Conservation (phyloP, 2,797 vertebrate species). For the Gambelia wislizenii region DNA sequence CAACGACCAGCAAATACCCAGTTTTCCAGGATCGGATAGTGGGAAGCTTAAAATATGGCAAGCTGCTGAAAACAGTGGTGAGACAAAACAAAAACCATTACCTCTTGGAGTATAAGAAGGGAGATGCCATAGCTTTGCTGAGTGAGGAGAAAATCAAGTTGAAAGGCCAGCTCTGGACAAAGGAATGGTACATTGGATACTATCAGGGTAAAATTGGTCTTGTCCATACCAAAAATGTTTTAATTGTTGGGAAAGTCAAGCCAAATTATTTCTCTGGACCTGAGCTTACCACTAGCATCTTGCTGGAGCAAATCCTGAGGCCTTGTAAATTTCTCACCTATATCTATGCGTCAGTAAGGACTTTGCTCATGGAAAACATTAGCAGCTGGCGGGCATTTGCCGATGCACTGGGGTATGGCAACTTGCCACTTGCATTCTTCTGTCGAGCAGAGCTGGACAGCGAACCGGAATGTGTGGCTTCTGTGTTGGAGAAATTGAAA, state of each 20-base stretch:
- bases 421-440: conserved; percentile 90
- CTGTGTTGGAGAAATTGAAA: conserved; percentile 95
- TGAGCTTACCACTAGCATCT: conserved; percentile 88
- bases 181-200: conserved; percentile 98
- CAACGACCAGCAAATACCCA: conserved; percentile 88
- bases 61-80: conserved; percentile 93
- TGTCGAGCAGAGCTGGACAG: conserved; percentile 92
- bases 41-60: conserved; percentile 90
- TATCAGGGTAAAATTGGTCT: conserved; percentile 94
- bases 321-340: conserved; percentile 98
- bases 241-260: conserved; percentile 90
- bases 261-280: conserved; percentile 90
- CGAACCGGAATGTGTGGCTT: conserved; percentile 94
- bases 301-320: conserved; percentile 94
- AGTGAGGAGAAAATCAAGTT: conserved; percentile 95
- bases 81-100: conserved; percentile 95
- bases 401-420: conserved; percentile 90
- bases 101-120: conserved; percentile 96
- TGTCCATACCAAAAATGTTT: conserved; percentile 93
- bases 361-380: conserved; percentile 95
- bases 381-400: conserved; percentile 94
- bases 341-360: conserved; percentile 95
- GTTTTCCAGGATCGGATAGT: conserved; percentile 92
- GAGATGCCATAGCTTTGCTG: conserved; percentile 91
- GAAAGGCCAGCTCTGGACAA: conserved; percentile 93